Percentiles rank a stretch among this genome's conserved stretches.
Evolutionary conservation across 2,113 vertebrate species (phyloP).

Genomic region (Gavialis gangeticus): DNA sequence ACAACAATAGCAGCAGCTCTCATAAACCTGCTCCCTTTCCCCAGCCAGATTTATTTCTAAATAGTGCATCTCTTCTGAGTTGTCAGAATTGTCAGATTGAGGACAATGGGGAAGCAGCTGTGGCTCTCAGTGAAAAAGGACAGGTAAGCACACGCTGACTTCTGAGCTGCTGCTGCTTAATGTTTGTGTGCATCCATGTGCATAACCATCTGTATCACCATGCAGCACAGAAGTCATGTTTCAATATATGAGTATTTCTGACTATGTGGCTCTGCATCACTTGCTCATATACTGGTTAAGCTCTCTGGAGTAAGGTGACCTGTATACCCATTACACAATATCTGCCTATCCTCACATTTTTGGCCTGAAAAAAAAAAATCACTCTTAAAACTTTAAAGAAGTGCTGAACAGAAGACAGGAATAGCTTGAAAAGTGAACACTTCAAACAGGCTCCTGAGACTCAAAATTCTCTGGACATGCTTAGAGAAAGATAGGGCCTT

Average conservation of each 20-base stretch:
- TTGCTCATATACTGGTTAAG: background rate
- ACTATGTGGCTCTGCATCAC: background rate
- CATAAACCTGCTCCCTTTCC: background rate
- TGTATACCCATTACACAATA: background rate
- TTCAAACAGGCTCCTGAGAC: background rate
- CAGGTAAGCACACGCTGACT: background rate
- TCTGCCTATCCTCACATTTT: background rate
- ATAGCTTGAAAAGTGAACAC: background rate
- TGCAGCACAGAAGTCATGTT: background rate
- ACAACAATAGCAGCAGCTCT: background rate
- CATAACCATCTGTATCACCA: background rate
- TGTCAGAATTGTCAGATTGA: background rate
- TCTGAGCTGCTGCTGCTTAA: background rate
- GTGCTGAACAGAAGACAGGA: background rate
- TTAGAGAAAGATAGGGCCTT: background rate
- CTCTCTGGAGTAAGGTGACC: background rate
- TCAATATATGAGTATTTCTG: background rate
- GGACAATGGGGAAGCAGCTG: background rate
- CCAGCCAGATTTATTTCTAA: background rate
- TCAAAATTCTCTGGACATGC: background rate
- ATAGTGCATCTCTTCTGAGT: rapidly evolving
- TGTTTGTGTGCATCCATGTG: background rate
- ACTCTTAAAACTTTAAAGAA: background rate
- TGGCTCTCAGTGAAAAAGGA: background rate
- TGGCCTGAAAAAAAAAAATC: background rate